These are phyloP conservation scores for Sceliomorpha sp. DNA, from an alignment of 2,888 invertebrate genomes.

Conservation along the genomic window DNA sequence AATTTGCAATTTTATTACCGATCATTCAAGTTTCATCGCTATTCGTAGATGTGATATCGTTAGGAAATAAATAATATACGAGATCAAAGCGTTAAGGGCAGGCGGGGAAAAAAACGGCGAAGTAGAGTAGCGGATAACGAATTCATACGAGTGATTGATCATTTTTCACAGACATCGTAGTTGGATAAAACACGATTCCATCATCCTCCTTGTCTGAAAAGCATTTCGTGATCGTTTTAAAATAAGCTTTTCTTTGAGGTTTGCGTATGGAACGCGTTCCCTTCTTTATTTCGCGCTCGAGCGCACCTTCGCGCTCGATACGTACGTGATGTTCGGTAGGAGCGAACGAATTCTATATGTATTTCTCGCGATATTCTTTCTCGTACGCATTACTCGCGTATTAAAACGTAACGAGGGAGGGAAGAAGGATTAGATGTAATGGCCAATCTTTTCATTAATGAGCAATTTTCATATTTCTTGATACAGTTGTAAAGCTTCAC, in stretches of 20 bases:
- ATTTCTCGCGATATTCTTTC: constrained; percentile 38
- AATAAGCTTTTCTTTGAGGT: constrained; percentile 75
- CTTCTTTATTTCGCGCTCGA: constrained; percentile 70
- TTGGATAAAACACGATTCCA: constrained; percentile 71
- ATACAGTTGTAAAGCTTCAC: no score
- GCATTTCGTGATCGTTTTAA: constrained; percentile 74
- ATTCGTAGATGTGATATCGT: constrained; percentile 28
- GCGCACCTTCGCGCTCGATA: constrained; percentile 44
- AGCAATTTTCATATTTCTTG: no score
- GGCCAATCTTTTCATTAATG: no score
- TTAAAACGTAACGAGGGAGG: no score
- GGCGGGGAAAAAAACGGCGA: constrained; percentile 17
- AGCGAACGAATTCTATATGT: constrained; percentile 35
- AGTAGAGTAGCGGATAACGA: constrained; percentile 39
- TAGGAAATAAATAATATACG: constrained; percentile 40
- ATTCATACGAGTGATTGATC: constrained; percentile 59
- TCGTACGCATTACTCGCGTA: constrained; percentile 34
- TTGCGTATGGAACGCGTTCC: constrained; percentile 67
- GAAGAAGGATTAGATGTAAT: no score
- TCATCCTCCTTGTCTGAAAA: constrained; percentile 70
- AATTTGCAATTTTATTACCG: no score
- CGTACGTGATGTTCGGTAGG: constrained; percentile 44
- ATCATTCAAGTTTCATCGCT: no score
- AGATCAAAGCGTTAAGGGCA: constrained; percentile 10
- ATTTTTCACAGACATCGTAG: constrained; percentile 64